Evolutionary conservation across 2,888 invertebrate species (phyloP).

Genomic region (Spicauda simplicius): DNA sequence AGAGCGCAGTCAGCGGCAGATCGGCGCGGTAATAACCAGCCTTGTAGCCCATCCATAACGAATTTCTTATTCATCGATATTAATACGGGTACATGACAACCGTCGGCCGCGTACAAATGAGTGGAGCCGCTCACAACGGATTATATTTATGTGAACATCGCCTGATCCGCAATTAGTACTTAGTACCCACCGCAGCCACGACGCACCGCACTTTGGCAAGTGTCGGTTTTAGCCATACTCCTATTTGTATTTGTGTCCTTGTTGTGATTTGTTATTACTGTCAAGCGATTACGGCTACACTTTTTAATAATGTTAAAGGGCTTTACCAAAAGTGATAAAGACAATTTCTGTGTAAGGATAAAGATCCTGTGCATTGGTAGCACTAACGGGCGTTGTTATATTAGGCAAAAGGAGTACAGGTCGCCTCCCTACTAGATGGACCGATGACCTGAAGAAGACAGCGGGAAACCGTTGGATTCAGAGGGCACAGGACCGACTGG

Average conservation of each 20-base stretch:
- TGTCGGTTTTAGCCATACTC: not conserved
- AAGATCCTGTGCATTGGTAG: too few species aligned
- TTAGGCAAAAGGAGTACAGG: too few species aligned
- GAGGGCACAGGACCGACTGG: too few species aligned
- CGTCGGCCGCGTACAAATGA: slow-evolving; percentile 79
- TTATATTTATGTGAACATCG: slow-evolving; percentile 81
- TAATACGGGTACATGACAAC: slow-evolving; percentile 81
- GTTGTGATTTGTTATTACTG: not conserved
- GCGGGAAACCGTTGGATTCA: too few species aligned
- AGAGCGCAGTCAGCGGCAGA: slow-evolving; percentile 60
- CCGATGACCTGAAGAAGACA: too few species aligned
- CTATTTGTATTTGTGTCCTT: not conserved
- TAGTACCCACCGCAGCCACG: slow-evolving; percentile 31
- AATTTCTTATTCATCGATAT: slow-evolving; percentile 85
- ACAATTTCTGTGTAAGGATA: too few species aligned
- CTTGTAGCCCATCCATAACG: slow-evolving; percentile 82
- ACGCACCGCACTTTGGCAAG: slow-evolving; percentile 6
- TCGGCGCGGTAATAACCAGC: slow-evolving; percentile 67
- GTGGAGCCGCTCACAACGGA: slow-evolving; percentile 72
- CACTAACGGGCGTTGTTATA: too few species aligned
- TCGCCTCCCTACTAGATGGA: too few species aligned
- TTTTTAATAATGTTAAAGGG: too few species aligned
- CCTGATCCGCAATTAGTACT: slow-evolving; percentile 77
- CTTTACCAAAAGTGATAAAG: too few species aligned
- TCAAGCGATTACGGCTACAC: too few species aligned